phyloP scores from a whole-genome alignment of 2,888 invertebrate genomes.

The Hermaeophaga mercurialis region DNA sequence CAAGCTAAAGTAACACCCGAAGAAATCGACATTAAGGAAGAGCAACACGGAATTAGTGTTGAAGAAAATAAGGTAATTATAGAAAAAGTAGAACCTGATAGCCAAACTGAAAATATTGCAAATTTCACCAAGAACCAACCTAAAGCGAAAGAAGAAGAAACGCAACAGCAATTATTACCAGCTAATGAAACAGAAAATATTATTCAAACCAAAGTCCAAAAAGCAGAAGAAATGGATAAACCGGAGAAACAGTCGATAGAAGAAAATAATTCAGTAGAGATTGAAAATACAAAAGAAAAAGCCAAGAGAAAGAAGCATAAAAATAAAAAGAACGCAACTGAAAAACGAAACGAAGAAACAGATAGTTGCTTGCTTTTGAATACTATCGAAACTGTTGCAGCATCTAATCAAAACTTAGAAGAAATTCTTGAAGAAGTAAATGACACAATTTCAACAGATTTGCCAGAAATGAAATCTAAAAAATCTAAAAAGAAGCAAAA shows the following conservation, averaged over 20 bases:
- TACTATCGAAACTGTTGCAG: neutral
- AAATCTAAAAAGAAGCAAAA: slow-evolving; percentile 28
- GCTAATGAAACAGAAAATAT: neutral
- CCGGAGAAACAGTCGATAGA: neutral
- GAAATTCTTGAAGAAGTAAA: too few species aligned
- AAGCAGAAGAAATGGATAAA: neutral
- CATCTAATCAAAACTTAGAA: too few species aligned
- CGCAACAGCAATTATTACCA: neutral
- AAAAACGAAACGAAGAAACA: neutral
- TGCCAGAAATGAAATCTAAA: slow-evolving; percentile 10
- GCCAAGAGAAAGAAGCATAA: slow-evolving; percentile 13
- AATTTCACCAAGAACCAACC: neutral
- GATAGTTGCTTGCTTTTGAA: neutral
- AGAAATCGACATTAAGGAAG: neutral
- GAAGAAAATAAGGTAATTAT: neutral
- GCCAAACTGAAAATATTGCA: neutral
- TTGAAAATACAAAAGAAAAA: slow-evolving; percentile 9
- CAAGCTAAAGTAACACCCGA: neutral
- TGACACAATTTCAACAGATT: too few species aligned
- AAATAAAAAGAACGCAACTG: neutral
- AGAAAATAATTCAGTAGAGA: too few species aligned
- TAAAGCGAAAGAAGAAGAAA: slow-evolving; percentile 1
- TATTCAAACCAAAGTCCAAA: too few species aligned
- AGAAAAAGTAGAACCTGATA: neutral
- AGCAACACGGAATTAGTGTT: neutral